Conservation (phyloP, 2,888 invertebrate species). For the Scaeva pyrastri region DNA sequence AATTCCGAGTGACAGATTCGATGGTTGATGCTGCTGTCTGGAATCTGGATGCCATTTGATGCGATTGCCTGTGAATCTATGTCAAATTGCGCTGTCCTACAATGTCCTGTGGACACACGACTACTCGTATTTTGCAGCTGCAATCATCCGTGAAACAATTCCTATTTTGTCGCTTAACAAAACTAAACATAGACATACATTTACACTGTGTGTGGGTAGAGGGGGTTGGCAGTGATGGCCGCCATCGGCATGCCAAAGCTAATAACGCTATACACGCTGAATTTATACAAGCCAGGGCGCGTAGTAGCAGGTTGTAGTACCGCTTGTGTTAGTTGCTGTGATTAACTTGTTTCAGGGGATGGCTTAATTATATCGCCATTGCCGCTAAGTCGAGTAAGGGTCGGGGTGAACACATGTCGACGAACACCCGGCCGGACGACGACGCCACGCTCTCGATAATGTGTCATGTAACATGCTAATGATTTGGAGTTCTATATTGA, state of each 20-base stretch:
- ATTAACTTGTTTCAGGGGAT: slow-evolving; percentile 74
- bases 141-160: slow-evolving; percentile 72
- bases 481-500: slow-evolving; percentile 54
- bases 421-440: too few species aligned
- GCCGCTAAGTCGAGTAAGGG: background rate
- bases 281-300: background rate
- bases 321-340: slow-evolving; percentile 41
- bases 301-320: background rate
- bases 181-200: slow-evolving; percentile 63
- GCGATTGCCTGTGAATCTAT: slow-evolving; percentile 58
- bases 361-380: slow-evolving; percentile 69
- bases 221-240: background rate
- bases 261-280: background rate
- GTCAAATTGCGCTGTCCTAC: slow-evolving; percentile 64
- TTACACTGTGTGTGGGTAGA: slow-evolving; percentile 10
- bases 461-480: slow-evolving; percentile 75
- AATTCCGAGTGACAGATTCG: slow-evolving; percentile 74
- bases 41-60: slow-evolving; percentile 36
- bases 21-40: slow-evolving; percentile 42
- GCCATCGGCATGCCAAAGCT: background rate
- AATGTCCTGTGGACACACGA: slow-evolving; percentile 34
- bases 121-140: slow-evolving; percentile 11
- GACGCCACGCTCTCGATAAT: slow-evolving; percentile 64
- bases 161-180: slow-evolving; percentile 58
- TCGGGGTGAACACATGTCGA: slow-evolving; percentile 11